phyloP scores from a whole-genome alignment of 2,797 vertebrate genomes.

The Phoebastria nigripes region DNA sequence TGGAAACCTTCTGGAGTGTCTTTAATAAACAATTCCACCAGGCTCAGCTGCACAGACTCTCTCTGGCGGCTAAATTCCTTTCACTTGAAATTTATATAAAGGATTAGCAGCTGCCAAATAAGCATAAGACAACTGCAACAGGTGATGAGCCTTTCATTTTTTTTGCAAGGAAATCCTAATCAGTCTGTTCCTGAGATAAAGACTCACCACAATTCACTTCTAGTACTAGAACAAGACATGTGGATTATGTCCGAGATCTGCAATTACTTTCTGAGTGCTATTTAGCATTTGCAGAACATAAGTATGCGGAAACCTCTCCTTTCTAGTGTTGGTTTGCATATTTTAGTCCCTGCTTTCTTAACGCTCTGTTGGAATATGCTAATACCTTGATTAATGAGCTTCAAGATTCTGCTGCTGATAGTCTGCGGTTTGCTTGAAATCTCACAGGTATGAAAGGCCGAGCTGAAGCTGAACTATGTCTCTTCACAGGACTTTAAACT shows the following conservation, averaged over 20 bases:
- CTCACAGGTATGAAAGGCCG: slow-evolving; percentile 9
- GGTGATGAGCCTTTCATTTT: slow-evolving; percentile 23
- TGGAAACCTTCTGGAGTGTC: slow-evolving; percentile 34
- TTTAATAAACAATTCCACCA: slow-evolving; percentile 14
- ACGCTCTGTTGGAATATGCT: neutral
- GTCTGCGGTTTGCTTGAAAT: neutral
- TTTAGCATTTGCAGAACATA: slow-evolving; percentile 40
- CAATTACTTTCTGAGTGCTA: slow-evolving; percentile 31
- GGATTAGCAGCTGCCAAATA: slow-evolving; percentile 25
- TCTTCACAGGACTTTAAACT: neutral
- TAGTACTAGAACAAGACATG: neutral
- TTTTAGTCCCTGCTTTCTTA: slow-evolving; percentile 16
- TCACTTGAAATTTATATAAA: slow-evolving; percentile 44
- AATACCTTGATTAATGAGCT: neutral
- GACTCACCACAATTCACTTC: neutral
- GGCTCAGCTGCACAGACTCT: neutral
- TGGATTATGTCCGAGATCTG: slow-evolving; percentile 1
- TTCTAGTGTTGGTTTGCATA: neutral
- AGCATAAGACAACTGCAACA: slow-evolving; percentile 10
- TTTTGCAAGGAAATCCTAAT: slow-evolving; percentile 24
- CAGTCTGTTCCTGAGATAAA: slow-evolving; percentile 4
- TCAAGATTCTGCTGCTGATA: neutral
- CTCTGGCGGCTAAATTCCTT: slow-evolving; percentile 23
- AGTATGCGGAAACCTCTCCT: neutral
- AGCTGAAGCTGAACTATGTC: neutral